Base-by-base conservation (phyloP, 2,113 vertebrate genomes). In the Amia ocellicauda region DNA sequence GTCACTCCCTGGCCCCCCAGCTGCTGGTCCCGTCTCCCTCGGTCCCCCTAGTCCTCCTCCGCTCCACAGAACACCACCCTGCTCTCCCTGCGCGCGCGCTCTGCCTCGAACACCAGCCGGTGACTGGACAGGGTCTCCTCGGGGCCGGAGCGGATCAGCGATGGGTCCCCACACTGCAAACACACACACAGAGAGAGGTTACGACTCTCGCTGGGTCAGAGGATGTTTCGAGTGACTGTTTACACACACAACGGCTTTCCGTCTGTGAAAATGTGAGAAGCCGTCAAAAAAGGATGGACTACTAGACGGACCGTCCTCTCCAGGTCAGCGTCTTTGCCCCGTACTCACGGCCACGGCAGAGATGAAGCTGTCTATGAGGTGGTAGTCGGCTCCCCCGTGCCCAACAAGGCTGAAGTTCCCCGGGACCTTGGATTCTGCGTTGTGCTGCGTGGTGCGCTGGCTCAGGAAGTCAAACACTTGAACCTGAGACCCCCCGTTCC, bases 281-380 rank as follows among this genome's bases (percentile, higher is more conserved):
- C n/a, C n/a, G n/a, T n/a, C n/a, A n/a, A n/a, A n/a, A n/a, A n/a
- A n/a, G n/a, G n/a, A n/a, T n/a, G n/a, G n/a, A n/a, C n/a, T n/a
- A n/a, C n/a, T n/a, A n/a, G n/a, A n/a, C n/a, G n/a, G n/a, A n/a
- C n/a, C n/a, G n/a, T n/a, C 58, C 26, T 47, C 13, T 47, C 13
- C n/a, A 1, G 43, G 9, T 13, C 13, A 1, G 36, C 19, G 58
- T 24, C 7, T 17, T 8, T 43, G 41, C 2, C 16, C 8, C 14
- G 27, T 20, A 81, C 89, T 87, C 45, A 93, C 91, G 23, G 74
- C 78, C 16, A 93, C 82, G 26, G 91, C 91, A 55, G 87, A 85
- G 73, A 92, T 72, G 43, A 93, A 93, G 36, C 81, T 74, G 3
- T 87, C 51, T 0, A 91, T 85, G 0, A 93, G 76, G 71, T 86